Conservation (phyloP, 2,797 vertebrate species). For the Myoxocephalus aenaeus region DNA sequence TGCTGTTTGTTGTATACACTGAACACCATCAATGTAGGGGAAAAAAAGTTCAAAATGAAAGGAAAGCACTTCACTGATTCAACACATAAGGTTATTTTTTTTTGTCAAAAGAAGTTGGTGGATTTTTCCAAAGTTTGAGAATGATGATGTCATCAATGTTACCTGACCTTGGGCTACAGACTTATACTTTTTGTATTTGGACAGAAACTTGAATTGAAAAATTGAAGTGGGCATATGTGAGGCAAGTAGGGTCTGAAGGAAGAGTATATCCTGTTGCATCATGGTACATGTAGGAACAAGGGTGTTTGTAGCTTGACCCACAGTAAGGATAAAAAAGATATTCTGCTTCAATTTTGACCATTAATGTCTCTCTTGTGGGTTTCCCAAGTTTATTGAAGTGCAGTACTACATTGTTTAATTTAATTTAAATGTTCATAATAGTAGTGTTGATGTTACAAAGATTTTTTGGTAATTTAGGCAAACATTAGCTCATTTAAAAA, state of each 20-base stretch:
- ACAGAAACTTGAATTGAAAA: not conserved
- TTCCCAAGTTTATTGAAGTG: not conserved
- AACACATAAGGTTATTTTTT: not conserved
- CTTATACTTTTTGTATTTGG: not conserved
- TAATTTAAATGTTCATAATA: conserved; percentile 11
- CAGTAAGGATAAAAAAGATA: no score
- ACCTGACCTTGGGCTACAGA: not conserved
- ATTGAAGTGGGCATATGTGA: not conserved
- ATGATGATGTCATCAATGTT: not conserved
- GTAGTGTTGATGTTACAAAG: not conserved
- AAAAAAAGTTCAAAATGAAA: not conserved
- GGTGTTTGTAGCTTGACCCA: not conserved
- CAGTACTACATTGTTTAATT: not conserved
- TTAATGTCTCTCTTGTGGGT: not conserved
- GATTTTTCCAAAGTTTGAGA: not conserved
- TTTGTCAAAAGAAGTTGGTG: not conserved
- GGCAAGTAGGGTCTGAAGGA: not conserved
- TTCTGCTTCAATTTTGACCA: not conserved
- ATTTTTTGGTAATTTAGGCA: not conserved
- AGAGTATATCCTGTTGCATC: conserved; percentile 14
- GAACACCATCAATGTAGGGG: not conserved
- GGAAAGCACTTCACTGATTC: not conserved
- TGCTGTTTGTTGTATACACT: not conserved
- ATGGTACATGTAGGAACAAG: conserved; percentile 5
- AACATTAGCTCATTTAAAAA: conserved; percentile 34